Evolutionary conservation across 2,113 vertebrate species (phyloP), one percentile per base, ranked within the genome.

Genomic region (Xyliphius kryptos): DNA sequence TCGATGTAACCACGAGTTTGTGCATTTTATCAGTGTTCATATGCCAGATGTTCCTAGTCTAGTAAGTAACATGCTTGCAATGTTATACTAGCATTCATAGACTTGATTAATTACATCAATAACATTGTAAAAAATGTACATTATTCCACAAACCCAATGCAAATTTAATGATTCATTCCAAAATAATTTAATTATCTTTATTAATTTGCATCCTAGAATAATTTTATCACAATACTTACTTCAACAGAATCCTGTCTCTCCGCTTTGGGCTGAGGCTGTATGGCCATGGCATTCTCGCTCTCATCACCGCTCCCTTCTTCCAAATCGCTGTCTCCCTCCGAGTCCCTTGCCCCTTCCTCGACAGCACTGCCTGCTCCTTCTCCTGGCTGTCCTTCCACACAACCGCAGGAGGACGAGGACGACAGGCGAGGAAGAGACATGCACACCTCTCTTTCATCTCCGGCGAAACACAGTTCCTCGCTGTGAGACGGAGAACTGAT

Each of bases 401-500:
- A 81, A 0, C 75, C 74, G 1, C 81, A 86, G 0, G 79, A 85
- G 37, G 83, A 83, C 0, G 78, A 83, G 47, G 83, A 79, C 19
- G 84, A 86, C 48, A 84, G 80, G 50, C 74, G 81, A n/a, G 81
- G 78, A 14, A 82, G 81, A n/a, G 69, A 80, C 3, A 81, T 74
- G 60, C 79, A 79, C 50, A 81, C 49, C 72, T 81, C 17, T 14
- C 74, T 37, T 32, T 71, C 91, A 5, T 90, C 90, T 1, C 86
- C 81, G 3, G 84, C 81, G 3, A 93, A 93, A 76, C 91, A 93
- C 60, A 91, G 86, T 77, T 93, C 92, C 78, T 94, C 91, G 1
- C 91, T 91, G 81, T 90, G 89, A 1, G 91, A 93, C 0, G 92
- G 92, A 0, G 92, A 94, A 74, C 92, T 95, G 83, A 95, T 91